These are phyloP conservation scores for Brachyistius frenatus DNA, from an alignment of 2,113 vertebrate genomes.

Conservation along the genomic window DNA sequence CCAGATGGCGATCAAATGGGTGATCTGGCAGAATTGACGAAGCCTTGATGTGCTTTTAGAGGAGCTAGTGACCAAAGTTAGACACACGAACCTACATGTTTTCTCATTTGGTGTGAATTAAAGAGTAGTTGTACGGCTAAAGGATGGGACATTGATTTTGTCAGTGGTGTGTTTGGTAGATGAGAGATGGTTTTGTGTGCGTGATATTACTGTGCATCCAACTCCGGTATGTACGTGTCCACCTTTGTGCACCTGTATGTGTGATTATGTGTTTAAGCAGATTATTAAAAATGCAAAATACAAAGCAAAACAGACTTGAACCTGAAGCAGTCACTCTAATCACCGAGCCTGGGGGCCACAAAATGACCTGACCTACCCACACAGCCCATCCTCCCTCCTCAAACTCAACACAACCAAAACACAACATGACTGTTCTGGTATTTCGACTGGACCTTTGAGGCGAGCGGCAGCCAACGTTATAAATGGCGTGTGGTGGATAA, in stretches of 20 bases:
- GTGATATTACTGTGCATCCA: not conserved
- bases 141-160: slow-evolving; percentile 47
- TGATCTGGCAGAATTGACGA: slow-evolving; percentile 78
- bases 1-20: slow-evolving; percentile 81
- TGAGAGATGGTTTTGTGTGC: not conserved
- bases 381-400: not conserved
- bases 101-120: slow-evolving; percentile 12
- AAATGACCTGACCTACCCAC: slow-evolving; percentile 26
- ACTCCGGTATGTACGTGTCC: not conserved
- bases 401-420: slow-evolving; percentile 67
- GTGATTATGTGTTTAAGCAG: slow-evolving; percentile 29
- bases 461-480: slow-evolving; percentile 64
- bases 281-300: slow-evolving; percentile 4
- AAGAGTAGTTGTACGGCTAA: slow-evolving; percentile 10
- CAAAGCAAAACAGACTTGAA: slow-evolving; percentile 17
- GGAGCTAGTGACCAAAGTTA: slow-evolving; percentile 55
- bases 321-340: slow-evolving; percentile 38
- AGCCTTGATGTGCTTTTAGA: slow-evolving; percentile 69
- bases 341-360: not conserved
- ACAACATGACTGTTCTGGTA: slow-evolving; percentile 77
- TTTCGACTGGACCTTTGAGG: slow-evolving; percentile 73
- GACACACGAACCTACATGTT: slow-evolving; percentile 20
- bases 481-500: slow-evolving; percentile 79
- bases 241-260: not conserved
- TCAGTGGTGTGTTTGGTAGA: slow-evolving; percentile 2